These are phyloP conservation scores for Hycleus cichorii DNA, from an alignment of 1,140 invertebrate genomes.

Conservation along the genomic window DNA sequence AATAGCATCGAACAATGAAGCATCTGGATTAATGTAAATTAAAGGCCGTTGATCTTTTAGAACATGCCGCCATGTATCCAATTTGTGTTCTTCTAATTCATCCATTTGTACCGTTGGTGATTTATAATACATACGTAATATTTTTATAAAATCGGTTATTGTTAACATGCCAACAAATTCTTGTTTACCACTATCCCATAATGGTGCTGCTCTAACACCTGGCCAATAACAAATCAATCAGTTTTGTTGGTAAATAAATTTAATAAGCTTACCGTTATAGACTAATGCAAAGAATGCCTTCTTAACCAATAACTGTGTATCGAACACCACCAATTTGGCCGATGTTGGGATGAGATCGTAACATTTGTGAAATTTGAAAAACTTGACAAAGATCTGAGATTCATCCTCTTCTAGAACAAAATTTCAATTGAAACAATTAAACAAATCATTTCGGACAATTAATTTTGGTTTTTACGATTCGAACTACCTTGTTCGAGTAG, in stretches of 20 bases:
- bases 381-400: conserved; percentile 94
- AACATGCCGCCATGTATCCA: conserved; percentile 86
- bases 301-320: conserved; percentile 97
- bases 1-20: conserved; percentile 88
- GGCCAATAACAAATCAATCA: conserved; percentile 15
- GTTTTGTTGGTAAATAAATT: background rate
- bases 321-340: conserved; percentile 98
- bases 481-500: conserved; percentile 59
- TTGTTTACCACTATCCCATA: conserved; percentile 92
- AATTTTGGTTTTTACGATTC: background rate
- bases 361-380: conserved; percentile 99
- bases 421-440: background rate
- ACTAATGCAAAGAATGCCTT: conserved; percentile 98
- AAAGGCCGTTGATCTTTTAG: conserved; percentile 75
- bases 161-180: conserved; percentile 96
- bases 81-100: conserved; percentile 94
- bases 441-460: conserved; percentile 9
- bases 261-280: conserved; percentile 76
- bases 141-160: conserved; percentile 99
- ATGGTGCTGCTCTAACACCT: conserved; percentile 92
- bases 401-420: conserved; percentile 81
- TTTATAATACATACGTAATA: conserved; percentile 96
- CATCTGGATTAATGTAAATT: conserved; percentile 81
- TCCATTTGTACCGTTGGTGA: conserved; percentile 86
- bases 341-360: conserved; percentile 99